Evolutionary conservation across 2,888 invertebrate species (phyloP), one percentile per base, ranked within the genome.

Genomic region (Caenorhabditis drosophilae): DNA sequence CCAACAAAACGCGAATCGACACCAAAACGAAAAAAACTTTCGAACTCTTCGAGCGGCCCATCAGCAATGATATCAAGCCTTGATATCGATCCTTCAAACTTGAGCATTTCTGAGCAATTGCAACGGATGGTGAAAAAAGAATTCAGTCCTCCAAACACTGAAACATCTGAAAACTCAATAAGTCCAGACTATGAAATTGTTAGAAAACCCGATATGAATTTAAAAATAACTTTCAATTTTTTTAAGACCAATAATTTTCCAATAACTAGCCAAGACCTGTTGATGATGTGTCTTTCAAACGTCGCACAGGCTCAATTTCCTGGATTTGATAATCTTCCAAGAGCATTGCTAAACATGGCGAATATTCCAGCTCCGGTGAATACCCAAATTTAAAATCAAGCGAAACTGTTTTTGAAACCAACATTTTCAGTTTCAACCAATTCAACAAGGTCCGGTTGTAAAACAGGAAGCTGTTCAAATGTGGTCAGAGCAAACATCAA

Each of bases 261-360:
- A 36, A 59, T 73, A 48, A 67, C 57, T n/a, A 70, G 53, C 27
- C 71, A 72, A 47, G 76, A 76, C 12, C 50, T 76, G 20, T 56
- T 76, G 31, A 60, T 72, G 68, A 60, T 72, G 68, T 72, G 72
- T 36, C 52, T 73, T 7, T 53, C 67, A 27, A 62, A 66, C 27
- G 51, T 62, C 22, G 51, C 50, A n/a, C 23, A 45, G 6, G 25
- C 50, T 22, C 70, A 67, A 20, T 57, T 60, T 31, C 51, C 59
- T 34, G 45, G 57, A 2, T 53, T 67, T 22, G 63, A 63, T 23
- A 57, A 57, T 41, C 49, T 63, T 7, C 57, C 57, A 20, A 34
- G 51, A 36, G 9, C 31, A 18, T 18, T 63, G 16, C 40, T 63
- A 34, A 50, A 46, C 36, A 53, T 63, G 40, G 49, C 45, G n/a